A percentile compares a stretch with the other conserved stretches of the same genome.
Conservation (phyloP, 2,888 invertebrate species). For the Tricholauxania praeusta region DNA sequence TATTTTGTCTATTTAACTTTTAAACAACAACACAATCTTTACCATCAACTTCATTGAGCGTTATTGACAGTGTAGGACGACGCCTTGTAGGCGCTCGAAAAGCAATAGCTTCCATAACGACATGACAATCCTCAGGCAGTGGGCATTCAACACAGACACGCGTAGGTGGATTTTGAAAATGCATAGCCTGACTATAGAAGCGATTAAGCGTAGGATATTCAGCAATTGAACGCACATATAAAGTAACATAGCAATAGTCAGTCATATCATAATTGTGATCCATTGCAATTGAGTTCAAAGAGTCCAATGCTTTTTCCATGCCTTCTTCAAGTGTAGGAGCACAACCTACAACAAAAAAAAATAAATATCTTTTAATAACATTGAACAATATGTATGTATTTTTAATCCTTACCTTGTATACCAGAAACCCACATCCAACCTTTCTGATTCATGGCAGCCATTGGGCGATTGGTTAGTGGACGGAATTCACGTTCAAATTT, state of each 20-base stretch:
- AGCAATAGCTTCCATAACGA: constrained; percentile 82
- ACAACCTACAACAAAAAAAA: constrained; percentile 66
- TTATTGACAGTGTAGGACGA: constrained; percentile 47
- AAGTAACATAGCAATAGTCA: constrained; percentile 84
- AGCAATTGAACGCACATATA: constrained; percentile 87
- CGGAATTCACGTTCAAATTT: constrained; percentile 72
- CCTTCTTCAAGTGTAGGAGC: constrained; percentile 75
- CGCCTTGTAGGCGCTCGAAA: constrained; percentile 66
- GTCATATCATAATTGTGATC: constrained; percentile 68
- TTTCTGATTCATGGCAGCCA: constrained; percentile 76
- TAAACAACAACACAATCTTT: constrained; percentile 28
- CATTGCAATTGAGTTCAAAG: constrained; percentile 72
- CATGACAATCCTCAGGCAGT: constrained; percentile 77
- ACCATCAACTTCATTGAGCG: constrained; percentile 44
- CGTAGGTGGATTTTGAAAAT: constrained; percentile 84
- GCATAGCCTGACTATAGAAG: constrained; percentile 80
- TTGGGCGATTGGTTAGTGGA: constrained; percentile 73
- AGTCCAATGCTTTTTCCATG: constrained; percentile 78
- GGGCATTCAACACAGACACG: constrained; percentile 88
- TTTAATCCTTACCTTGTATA: constrained; percentile 71
- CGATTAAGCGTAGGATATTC: constrained; percentile 83
- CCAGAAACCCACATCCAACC: constrained; percentile 91
- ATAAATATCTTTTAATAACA: background rate
- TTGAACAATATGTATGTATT: background rate
- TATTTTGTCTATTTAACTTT: constrained; percentile 40